These are phyloP conservation scores for Allygus modestus DNA, from an alignment of 2,888 invertebrate species.

Conservation along the genomic window DNA sequence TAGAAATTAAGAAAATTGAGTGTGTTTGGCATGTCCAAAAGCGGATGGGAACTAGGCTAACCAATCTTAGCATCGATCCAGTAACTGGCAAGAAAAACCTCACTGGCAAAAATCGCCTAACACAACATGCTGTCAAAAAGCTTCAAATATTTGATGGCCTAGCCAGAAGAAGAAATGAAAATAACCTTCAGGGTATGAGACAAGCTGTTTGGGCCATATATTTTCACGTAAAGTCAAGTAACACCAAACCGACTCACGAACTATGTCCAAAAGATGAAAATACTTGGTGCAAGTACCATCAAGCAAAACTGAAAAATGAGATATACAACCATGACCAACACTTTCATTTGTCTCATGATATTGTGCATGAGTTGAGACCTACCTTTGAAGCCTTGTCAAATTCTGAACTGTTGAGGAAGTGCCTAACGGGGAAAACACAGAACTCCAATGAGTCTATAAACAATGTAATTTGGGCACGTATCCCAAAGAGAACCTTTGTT, in stretches of 20 bases:
- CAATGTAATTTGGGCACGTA: too few relatives aligned
- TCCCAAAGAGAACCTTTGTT: too few relatives aligned
- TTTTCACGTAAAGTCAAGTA: slow-evolving; percentile 68
- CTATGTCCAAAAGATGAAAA: slow-evolving; percentile 69
- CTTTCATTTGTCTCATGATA: slow-evolving; percentile 1
- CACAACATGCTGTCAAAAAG: too few relatives aligned
- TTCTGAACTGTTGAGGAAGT: too few relatives aligned
- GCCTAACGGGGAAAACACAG: too few relatives aligned
- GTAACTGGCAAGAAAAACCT: too few relatives aligned
- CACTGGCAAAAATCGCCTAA: too few relatives aligned
- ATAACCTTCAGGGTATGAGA: slow-evolving; percentile 68
- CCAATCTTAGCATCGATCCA: too few relatives aligned
- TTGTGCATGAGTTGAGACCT: slow-evolving; percentile 4
- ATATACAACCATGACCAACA: neutral
- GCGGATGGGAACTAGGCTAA: too few relatives aligned
- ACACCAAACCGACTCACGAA: slow-evolving; percentile 68
- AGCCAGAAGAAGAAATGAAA: slow-evolving; percentile 68
- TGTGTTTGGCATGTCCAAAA: too few relatives aligned
- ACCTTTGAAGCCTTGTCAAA: neutral
- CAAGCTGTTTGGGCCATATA: slow-evolving; percentile 70
- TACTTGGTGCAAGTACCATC: slow-evolving; percentile 68
- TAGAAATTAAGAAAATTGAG: too few relatives aligned
- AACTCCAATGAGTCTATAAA: too few relatives aligned
- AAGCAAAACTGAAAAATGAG: neutral
- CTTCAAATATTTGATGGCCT: slow-evolving; percentile 67